These are phyloP conservation scores for Oxycera nigricornis DNA, from an alignment of 2,888 invertebrate genomes.

Conservation along the genomic window DNA sequence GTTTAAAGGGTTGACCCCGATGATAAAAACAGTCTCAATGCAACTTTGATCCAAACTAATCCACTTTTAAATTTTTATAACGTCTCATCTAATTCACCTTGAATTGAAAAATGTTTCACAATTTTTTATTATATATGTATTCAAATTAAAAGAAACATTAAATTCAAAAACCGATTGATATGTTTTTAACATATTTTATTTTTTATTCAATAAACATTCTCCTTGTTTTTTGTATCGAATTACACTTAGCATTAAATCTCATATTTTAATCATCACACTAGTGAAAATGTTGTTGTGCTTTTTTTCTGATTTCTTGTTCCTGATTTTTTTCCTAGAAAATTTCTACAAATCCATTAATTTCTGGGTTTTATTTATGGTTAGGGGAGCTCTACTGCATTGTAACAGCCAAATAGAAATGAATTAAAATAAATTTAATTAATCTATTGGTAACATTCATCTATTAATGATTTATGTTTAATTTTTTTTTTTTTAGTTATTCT, in stretches of 20 bases:
- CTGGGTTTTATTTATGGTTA: slow-evolving; percentile 1
- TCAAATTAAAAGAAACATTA: neutral
- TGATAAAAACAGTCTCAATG: too few species aligned
- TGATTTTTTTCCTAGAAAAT: slow-evolving; percentile 9
- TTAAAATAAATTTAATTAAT: too few species aligned
- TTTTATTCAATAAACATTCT: slow-evolving; percentile 27
- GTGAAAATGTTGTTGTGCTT: neutral
- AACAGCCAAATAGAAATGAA: too few species aligned
- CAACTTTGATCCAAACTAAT: too few species aligned
- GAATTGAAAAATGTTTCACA: too few species aligned
- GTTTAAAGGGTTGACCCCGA: too few species aligned
- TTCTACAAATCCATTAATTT: slow-evolving; percentile 11
- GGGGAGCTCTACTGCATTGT: too few species aligned
- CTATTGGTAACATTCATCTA: too few species aligned
- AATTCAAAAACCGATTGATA: neutral
- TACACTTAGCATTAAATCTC: neutral
- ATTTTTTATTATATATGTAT: too few species aligned
- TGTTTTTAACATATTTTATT: slow-evolving; percentile 26
- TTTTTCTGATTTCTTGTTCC: neutral
- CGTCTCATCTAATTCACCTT: too few species aligned
- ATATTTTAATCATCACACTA: neutral
- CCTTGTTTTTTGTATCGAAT: slow-evolving; percentile 6
- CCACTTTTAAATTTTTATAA: too few species aligned
- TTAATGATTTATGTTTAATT: neutral
- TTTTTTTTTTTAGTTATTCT: neutral